Evolutionary conservation across 2,797 vertebrate species (phyloP).

Genomic region (Hypotaenidia philippensis): DNA sequence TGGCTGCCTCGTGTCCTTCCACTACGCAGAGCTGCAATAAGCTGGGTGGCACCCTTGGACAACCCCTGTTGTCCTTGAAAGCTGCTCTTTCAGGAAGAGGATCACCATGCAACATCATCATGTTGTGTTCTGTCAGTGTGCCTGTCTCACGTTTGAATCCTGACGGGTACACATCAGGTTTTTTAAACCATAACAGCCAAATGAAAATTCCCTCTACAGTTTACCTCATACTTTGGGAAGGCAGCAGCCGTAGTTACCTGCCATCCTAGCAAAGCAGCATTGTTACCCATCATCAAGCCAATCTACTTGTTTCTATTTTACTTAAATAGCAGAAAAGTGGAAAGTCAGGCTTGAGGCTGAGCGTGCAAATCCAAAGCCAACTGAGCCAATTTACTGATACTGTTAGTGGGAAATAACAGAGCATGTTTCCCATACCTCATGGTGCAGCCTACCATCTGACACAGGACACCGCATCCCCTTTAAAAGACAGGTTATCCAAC

Average conservation of each 20-base stretch:
- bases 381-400: not conserved
- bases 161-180: not conserved
- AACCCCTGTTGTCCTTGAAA: not conserved
- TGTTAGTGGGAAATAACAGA: not conserved
- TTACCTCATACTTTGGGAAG: not conserved
- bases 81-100: not conserved
- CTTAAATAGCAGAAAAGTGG: not conserved
- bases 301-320: not conserved
- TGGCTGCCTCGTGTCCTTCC: not conserved
- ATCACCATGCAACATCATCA: accelerated
- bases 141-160: not conserved
- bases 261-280: not conserved
- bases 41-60: not conserved
- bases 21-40: not conserved
- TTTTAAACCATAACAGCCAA: not conserved
- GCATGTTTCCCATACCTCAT: not conserved
- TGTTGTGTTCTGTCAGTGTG: not conserved
- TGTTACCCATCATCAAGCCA: not conserved
- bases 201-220: not conserved
- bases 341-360: not conserved
- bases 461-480: not conserved
- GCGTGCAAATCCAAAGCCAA: not conserved
- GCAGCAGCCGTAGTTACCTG: not conserved
- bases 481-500: not conserved
- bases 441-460: not conserved